Conservation (phyloP, 1,140 invertebrate species). For the Acyrthosiphon pisum region DNA sequence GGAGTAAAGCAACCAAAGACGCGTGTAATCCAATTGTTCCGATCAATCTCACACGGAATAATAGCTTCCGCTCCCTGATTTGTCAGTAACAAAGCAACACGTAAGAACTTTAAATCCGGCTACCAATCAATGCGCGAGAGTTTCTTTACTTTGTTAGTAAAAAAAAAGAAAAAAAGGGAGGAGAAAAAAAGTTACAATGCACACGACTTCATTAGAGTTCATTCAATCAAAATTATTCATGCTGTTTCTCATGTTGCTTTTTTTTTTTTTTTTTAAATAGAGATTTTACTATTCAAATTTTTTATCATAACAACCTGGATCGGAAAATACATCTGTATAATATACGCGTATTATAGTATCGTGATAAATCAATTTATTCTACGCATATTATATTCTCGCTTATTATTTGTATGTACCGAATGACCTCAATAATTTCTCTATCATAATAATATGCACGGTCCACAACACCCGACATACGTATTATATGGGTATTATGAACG, state of each 20-base stretch:
- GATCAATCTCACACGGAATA: constrained; percentile 36
- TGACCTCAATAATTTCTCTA: not conserved
- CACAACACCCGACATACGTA: not conserved
- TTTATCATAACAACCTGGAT: not conserved
- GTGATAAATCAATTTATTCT: not conserved
- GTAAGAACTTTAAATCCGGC: constrained; percentile 14
- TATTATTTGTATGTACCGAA: not conserved
- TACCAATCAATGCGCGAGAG: not conserved
- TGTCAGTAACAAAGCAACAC: constrained; percentile 37
- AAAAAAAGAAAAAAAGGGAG: not conserved
- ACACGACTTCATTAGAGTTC: not conserved
- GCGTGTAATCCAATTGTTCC: constrained; percentile 41
- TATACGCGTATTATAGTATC: not conserved
- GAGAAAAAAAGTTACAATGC: not conserved
- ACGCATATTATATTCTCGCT: not conserved
- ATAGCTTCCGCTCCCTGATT: constrained; percentile 24
- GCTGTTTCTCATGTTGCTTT: not conserved
- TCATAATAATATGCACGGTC: not conserved
- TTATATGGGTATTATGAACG: not conserved
- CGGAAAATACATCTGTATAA: not conserved
- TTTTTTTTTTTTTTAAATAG: not conserved
- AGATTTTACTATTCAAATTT: not conserved
- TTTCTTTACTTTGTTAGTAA: not conserved
- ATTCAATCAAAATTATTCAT: constrained; percentile 27
- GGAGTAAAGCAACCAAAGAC: not conserved